Evolutionary conservation across 2,888 invertebrate genomes (phyloP).

Genomic region (Aphidius colemani): DNA sequence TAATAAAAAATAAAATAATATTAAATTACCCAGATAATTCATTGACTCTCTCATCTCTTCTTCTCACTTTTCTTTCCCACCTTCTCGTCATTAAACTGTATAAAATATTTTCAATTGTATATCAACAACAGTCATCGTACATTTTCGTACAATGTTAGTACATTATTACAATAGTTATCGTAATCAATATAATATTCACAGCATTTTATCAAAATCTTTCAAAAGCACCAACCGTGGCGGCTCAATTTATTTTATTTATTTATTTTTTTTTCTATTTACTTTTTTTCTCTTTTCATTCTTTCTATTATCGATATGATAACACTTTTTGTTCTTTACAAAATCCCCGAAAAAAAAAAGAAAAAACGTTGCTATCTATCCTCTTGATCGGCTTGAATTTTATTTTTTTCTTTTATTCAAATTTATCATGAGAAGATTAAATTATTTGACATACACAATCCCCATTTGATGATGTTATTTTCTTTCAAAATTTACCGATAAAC

Average conservation of each 20-base stretch:
- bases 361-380: constrained; percentile 11
- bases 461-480: constrained; percentile 27
- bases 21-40: constrained; percentile 22
- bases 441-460: constrained; percentile 14
- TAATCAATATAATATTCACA: constrained; percentile 60
- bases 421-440: constrained; percentile 13
- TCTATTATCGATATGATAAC: constrained; percentile 5
- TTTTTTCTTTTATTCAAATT: constrained; percentile 7
- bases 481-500: constrained; percentile 49
- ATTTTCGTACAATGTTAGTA: constrained; percentile 55
- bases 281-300: constrained; percentile 17
- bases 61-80: constrained; percentile 31
- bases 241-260: constrained; percentile 28
- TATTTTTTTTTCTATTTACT: not conserved
- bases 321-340: constrained; percentile 8
- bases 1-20: too few relatives aligned
- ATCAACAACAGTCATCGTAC: constrained; percentile 60
- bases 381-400: constrained; percentile 3
- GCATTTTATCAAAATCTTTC: constrained; percentile 61
- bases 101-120: constrained; percentile 61
- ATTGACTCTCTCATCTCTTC: constrained; percentile 30
- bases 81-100: constrained; percentile 52
- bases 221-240: constrained; percentile 50
- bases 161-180: constrained; percentile 58
- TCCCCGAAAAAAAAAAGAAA: not conserved